Percentiles rank a stretch among this genome's conserved stretches.
Evolutionary conservation across 2,113 vertebrate species (phyloP).

Genomic region (pig (Sus scrofa)): T2T-Sscrofa CM000820.6:122344001-122344500

Average conservation of each 20-base stretch:
- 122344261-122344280: not conserved
- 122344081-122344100: slow-evolving; percentile 67
- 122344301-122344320: not conserved
- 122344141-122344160: slow-evolving; percentile 49
- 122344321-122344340: not conserved
- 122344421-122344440: not conserved
- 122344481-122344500: not conserved
- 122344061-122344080: not conserved
- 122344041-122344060: slow-evolving; percentile 43
- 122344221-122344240: not conserved
- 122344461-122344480: not conserved
- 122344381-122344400: not conserved
- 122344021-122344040: slow-evolving; percentile 59
- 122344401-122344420: not conserved
- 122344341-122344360: not conserved
- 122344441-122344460: too few species aligned
- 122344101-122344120: not conserved
- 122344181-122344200: slow-evolving; percentile 53
- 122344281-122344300: not conserved
- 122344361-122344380: not conserved
- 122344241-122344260: not conserved
- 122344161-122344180: slow-evolving; percentile 36
- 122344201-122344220: slow-evolving; percentile 33
- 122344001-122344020: slow-evolving; percentile 80
- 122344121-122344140: not conserved